phyloP scores from a whole-genome alignment of 1,140 invertebrate species.

The Conopomorpha cramerella region DNA sequence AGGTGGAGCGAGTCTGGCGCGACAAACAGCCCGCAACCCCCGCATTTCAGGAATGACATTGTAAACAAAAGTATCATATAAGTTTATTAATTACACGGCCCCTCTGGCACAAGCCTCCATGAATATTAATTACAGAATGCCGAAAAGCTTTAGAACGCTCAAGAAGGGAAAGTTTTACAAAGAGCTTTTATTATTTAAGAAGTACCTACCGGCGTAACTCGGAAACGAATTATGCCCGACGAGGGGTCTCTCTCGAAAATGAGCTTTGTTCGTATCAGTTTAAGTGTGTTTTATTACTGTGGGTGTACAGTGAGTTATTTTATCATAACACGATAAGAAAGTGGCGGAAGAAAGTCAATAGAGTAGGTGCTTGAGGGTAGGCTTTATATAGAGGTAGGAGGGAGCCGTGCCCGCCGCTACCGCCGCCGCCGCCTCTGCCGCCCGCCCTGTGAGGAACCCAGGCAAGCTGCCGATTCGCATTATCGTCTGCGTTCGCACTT shows the following conservation, averaged over 20 bases:
- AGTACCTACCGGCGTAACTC: constrained; percentile 40
- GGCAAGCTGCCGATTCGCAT: too few species aligned
- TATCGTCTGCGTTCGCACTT: too few species aligned
- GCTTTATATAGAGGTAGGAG: constrained; percentile 28
- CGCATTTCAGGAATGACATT: constrained; percentile 42
- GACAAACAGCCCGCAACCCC: constrained; percentile 13
- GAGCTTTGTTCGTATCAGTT: constrained; percentile 8
- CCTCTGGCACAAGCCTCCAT: constrained; percentile 46
- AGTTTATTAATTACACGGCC: constrained; percentile 58
- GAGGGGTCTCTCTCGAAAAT: constrained; percentile 7
- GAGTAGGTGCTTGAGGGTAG: constrained; percentile 45
- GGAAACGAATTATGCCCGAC: constrained; percentile 39
- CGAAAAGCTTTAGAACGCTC: constrained; percentile 53
- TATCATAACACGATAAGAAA: constrained; percentile 51
- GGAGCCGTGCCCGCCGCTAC: too few species aligned
- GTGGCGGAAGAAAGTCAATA: constrained; percentile 56
- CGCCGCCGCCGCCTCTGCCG: too few species aligned
- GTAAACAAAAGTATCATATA: constrained; percentile 61
- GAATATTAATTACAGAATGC: constrained; percentile 59
- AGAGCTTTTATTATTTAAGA: constrained; percentile 60
- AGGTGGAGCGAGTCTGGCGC: too few species aligned
- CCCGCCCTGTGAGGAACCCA: too few species aligned
- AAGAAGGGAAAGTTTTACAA: constrained; percentile 58
- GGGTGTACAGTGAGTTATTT: constrained; percentile 13
- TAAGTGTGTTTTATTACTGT: constrained; percentile 16